These are phyloP conservation scores for Hemitrygon akajei DNA, from an alignment of 2,797 vertebrate genomes.

Conservation along the genomic window DNA sequence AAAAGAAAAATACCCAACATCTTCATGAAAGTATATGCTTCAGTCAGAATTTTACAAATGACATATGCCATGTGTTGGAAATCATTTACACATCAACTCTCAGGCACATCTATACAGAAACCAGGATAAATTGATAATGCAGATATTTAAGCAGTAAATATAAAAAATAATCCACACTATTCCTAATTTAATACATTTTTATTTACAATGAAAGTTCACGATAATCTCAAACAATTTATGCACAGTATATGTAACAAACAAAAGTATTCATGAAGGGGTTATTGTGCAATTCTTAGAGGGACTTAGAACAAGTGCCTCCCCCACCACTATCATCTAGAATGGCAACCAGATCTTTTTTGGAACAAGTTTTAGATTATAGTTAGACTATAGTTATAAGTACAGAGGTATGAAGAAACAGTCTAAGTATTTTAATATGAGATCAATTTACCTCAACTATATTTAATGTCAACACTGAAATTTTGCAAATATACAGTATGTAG, in stretches of 20 bases:
- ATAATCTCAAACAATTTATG: slow-evolving; percentile 34
- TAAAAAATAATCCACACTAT: slow-evolving; percentile 35
- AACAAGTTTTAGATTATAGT: slow-evolving; percentile 65
- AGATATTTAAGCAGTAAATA: slow-evolving; percentile 3
- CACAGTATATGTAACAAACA: slow-evolving; percentile 35
- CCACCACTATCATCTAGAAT: slow-evolving; percentile 38
- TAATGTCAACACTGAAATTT: slow-evolving; percentile 72
- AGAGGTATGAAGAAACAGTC: slow-evolving; percentile 66
- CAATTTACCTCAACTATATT: slow-evolving; percentile 75
- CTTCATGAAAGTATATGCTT: background rate
- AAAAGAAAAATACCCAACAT: background rate
- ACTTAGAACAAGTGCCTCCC: background rate
- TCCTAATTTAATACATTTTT: slow-evolving; percentile 36
- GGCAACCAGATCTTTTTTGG: slow-evolving; percentile 61
- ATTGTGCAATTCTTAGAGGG: background rate
- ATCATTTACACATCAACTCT: background rate
- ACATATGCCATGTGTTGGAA: background rate
- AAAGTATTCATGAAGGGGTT: slow-evolving; percentile 4
- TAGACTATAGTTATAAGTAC: slow-evolving; percentile 63
- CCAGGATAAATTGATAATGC: background rate
- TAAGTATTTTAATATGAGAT: slow-evolving; percentile 75
- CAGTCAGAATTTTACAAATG: background rate
- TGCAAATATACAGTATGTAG: slow-evolving; percentile 75
- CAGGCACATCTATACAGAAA: background rate
- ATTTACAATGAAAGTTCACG: slow-evolving; percentile 27